Base-by-base conservation (phyloP, 2,888 invertebrate genomes). In the Cryptocheilus praepositus region DNA sequence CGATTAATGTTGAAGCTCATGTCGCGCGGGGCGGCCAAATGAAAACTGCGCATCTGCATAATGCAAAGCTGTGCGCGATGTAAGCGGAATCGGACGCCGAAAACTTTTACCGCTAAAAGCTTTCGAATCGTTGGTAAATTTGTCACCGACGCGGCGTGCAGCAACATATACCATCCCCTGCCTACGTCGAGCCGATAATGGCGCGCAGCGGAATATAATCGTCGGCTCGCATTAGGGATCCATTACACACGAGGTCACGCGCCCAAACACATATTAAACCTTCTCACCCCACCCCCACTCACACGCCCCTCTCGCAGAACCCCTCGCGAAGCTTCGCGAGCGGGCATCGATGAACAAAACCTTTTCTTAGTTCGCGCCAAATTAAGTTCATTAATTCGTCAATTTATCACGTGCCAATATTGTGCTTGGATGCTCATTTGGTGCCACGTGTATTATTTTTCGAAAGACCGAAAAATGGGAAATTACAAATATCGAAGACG, bases 191-290 rank as follows among this genome's bases (percentile, higher is more conserved):
- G n/a, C 49, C 70, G 70, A 71, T 76, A 73, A 74, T 67, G 67
- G 71, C 62, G 28, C 54, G 58, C 67, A 53, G 53, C 45, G 60
- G 64, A 66, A 71, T 67, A 74, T 76, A 74, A 78, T 76, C 72
- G 71, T 55, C 57, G 64, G 58, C 66, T 74, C 67, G 71, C 73
- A 77, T 77, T 75, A 75, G 66, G 77, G 73, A 70, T 77, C 75
- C 77, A 77, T 77, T 77, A 77, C 77, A 66, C 52, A 70, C 64
- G 64, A 66, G 76, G 74, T 76, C 74, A 68, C 67, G 76, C 71
- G 71, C 69, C 67, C 76, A 71, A 77, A 77, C 76, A 68, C 66
- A 18, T 64, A 77, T 76, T 68, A 76, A 70, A 67, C 76, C 77
- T 19, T 11, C 22, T 28, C 53, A n/a, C 28, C 44, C 18, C 25